Conservation (phyloP, 2,113 vertebrate species). For the Chitala chitala region DNA sequence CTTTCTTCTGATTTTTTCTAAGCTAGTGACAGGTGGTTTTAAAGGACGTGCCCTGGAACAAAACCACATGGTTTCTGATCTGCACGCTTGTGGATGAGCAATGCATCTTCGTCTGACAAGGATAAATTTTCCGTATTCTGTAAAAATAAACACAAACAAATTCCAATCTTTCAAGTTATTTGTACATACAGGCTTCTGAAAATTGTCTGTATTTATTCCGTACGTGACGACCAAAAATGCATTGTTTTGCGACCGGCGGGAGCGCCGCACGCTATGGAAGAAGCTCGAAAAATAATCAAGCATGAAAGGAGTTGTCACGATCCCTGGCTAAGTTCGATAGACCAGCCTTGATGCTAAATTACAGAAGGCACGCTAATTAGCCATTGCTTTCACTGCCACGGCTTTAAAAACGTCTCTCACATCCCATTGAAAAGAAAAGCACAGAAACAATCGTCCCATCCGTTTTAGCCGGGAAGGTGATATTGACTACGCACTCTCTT, state of each 20-base stretch:
- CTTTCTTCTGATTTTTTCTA: neutral
- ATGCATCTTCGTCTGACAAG: neutral
- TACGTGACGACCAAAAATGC: neutral
- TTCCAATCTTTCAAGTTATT: neutral
- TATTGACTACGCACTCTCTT: neutral
- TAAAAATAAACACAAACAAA: neutral
- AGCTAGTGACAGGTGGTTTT: neutral
- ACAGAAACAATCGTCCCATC: neutral
- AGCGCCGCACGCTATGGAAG: slow-evolving; percentile 2
- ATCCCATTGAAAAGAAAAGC: neutral
- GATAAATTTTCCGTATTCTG: neutral
- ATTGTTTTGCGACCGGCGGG: neutral
- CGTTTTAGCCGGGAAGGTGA: neutral
- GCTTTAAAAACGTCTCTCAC: neutral
- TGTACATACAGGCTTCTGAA: neutral
- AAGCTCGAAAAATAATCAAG: slow-evolving; percentile 30
- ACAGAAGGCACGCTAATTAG: slow-evolving; percentile 23
- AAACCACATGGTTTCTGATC: neutral
- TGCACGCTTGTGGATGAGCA: neutral
- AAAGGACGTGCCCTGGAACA: neutral
- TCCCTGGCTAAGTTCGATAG: slow-evolving; percentile 17
- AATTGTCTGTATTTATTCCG: neutral
- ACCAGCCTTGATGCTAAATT: slow-evolving; percentile 23
- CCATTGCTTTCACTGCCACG: neutral
- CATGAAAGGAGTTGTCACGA: slow-evolving; percentile 17